Base-by-base conservation (phyloP, 2,888 invertebrate species). In the Carpatolechia fugitivella region DNA sequence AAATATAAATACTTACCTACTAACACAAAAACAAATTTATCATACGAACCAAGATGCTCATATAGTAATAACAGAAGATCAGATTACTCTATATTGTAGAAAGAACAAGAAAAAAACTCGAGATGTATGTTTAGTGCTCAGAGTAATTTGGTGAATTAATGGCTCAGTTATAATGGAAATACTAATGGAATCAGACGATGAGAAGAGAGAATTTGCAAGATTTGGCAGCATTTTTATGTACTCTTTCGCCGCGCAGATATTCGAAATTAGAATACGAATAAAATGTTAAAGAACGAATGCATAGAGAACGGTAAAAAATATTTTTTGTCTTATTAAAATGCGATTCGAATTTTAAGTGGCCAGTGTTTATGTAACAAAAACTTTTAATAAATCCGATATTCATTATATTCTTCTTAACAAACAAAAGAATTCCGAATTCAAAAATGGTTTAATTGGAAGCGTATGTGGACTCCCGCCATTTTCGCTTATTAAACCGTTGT, bases 401-500 rank as follows among this genome's bases (percentile, higher is more conserved):
- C 33, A 8, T 11, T 8, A n/a, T n/a, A n/a, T n/a, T n/a, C n/a
- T 16, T 6, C 16, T 14, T 13, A 14, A 14, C 10, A n/a, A 36
- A 49, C 11, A 36, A 3, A 24, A n/a, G 11, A 1, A 14, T 24
- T 38, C 13, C 14, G 13, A 50, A 13, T 10, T 36, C 29, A 29
- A 38, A 47, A 38, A 24, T 8, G 20, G 10, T 18, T 16, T 20
- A n/a, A 13, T 16, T 16, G 30, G 14, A 11, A 48, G 18, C 11
- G 18, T 47, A 44, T 24, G 38, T 47, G 8, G 24, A 29, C 51
- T 40, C 50, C 48, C 58, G 58, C 56, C 61, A 56, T 62, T 60
- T 65, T 64, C 60, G 62, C 63, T 60, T 61, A 49, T 49, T 62
- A 63, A 65, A 66, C 66, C 65, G 67, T 63, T 70, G 66, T 68